Evolutionary conservation across 2,113 vertebrate species (phyloP).

Genomic region (Ginglymostoma cirratum): DNA sequence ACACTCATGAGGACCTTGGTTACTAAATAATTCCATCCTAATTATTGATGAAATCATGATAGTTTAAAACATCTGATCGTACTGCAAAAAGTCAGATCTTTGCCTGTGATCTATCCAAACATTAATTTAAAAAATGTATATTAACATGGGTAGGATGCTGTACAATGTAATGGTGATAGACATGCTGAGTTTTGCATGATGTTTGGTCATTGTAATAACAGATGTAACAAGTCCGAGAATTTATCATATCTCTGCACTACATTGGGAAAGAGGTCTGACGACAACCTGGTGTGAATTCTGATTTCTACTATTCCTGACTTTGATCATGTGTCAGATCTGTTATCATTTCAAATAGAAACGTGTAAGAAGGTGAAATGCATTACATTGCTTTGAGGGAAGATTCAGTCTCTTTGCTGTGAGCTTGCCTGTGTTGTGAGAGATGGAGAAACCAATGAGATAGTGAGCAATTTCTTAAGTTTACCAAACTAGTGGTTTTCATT

Average conservation of each 20-base stretch:
- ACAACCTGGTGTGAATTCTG: neutral
- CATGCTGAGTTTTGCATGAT: neutral
- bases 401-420: neutral
- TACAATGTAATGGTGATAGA: neutral
- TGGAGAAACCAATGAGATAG: neutral
- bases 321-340: neutral
- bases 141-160: neutral
- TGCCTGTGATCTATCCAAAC: neutral
- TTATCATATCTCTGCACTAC: neutral
- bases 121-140: neutral
- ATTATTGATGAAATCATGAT: neutral
- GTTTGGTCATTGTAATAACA: neutral
- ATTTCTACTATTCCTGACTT: neutral
- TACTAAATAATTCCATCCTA: neutral
- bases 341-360: neutral
- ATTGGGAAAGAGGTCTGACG: neutral
- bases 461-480: neutral
- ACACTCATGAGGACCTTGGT: neutral
- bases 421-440: neutral
- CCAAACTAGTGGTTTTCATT: neutral
- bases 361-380: neutral
- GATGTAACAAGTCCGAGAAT: neutral
- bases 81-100: neutral
- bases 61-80: neutral
- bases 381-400: neutral